Evolutionary conservation across 2,888 invertebrate species (phyloP).

Genomic region (Trypoxylon attenuatum): DNA sequence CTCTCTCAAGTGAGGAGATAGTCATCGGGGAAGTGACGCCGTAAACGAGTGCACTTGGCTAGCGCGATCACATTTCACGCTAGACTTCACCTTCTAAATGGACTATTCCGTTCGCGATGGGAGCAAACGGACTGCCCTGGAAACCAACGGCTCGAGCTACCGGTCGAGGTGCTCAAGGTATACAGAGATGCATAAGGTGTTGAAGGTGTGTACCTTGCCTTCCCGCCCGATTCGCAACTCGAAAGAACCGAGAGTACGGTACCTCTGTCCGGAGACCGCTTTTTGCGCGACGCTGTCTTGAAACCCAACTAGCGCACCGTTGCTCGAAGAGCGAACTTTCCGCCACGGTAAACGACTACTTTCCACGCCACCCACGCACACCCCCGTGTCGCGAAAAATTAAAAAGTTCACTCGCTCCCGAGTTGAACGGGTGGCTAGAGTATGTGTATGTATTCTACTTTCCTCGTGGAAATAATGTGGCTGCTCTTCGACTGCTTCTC

Average conservation of each 20-base stretch:
- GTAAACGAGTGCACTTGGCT: slow-evolving; percentile 29
- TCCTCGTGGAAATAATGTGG: not conserved
- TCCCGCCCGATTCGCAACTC: too few species aligned
- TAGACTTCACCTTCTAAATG: slow-evolving; percentile 10
- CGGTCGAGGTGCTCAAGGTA: too few species aligned
- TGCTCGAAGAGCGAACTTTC: not conserved
- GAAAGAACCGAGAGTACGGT: too few species aligned
- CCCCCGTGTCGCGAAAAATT: too few species aligned
- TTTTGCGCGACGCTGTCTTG: too few species aligned
- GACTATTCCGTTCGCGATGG: slow-evolving; percentile 7
- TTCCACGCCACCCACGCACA: too few species aligned
- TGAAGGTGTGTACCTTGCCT: too few species aligned
- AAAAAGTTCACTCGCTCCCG: not conserved
- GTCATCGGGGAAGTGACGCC: slow-evolving; percentile 16
- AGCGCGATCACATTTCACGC: slow-evolving; percentile 30
- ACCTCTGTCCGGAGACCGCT: too few species aligned
- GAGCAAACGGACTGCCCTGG: slow-evolving; percentile 4
- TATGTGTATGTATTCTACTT: not conserved
- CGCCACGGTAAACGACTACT: too few species aligned
- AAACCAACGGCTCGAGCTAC: slow-evolving; percentile 19
- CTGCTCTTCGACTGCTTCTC: not conserved
- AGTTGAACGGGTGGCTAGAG: too few species aligned
- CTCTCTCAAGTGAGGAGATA: slow-evolving; percentile 13
- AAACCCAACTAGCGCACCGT: slow-evolving; percentile 23
- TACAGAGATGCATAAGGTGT: too few species aligned